Evolutionary conservation across 2,797 vertebrate genomes (phyloP).

Genomic region (Phyllotis vaccarum): DNA sequence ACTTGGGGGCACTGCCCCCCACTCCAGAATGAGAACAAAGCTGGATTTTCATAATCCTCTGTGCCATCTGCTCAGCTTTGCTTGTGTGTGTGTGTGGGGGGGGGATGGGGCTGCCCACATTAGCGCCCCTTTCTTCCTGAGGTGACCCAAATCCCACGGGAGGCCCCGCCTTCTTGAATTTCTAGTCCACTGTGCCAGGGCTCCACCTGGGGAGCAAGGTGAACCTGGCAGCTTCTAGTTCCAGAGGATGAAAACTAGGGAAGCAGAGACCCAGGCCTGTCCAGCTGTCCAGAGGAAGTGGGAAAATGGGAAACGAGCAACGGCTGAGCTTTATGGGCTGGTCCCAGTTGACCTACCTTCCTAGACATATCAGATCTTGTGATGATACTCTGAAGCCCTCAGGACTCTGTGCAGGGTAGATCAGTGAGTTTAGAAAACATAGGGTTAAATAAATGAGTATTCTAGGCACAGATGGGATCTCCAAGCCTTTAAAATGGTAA

Average conservation of each 20-base stretch:
- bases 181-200: background rate
- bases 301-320: background rate
- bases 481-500: slow-evolving; percentile 78
- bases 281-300: background rate
- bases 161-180: background rate
- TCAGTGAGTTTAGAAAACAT: background rate
- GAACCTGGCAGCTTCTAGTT: background rate
- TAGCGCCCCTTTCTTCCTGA: slow-evolving; percentile 30
- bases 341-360: background rate
- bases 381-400: background rate
- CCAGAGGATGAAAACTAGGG: background rate
- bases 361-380: background rate
- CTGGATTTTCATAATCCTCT: slow-evolving; percentile 81
- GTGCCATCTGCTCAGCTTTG: slow-evolving; percentile 73
- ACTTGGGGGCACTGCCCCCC: background rate
- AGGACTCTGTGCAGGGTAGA: too few species aligned
- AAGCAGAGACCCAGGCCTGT: background rate
- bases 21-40: slow-evolving; percentile 66
- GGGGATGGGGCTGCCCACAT: background rate
- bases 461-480: slow-evolving; percentile 67
- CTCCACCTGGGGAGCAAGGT: background rate
- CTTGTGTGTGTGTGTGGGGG: background rate
- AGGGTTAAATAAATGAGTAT: slow-evolving; percentile 69
- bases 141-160: slow-evolving; percentile 68
- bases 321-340: background rate